Base-by-base conservation (phyloP, 2,113 vertebrate genomes). In the Numenius arquata region DNA sequence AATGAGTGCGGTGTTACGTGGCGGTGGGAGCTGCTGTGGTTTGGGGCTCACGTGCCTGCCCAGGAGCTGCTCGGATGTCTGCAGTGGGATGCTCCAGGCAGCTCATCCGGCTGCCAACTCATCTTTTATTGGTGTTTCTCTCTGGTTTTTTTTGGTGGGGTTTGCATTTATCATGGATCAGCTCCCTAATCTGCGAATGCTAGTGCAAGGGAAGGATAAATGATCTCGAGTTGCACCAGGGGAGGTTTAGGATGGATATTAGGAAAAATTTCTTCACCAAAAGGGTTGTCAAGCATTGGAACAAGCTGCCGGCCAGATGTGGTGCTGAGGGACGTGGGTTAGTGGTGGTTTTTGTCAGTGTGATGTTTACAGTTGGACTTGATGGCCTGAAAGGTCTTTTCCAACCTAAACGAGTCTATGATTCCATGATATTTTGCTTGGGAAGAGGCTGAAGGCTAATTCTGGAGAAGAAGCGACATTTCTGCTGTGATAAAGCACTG, bases 101-200 rank as follows among this genome's bases (percentile, higher is more conserved):
- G 80, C 67, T 38, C 36, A 27, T 62, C 1, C 8, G 59, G 71
- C 89, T 76, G 32, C 30, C n/a, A 26, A 58, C 32, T 55, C 20
- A 1, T 22, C 66, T 38, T 23, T 15, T 40, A 4, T 36, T 74
- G 43, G 8, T 2, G 18, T 47, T 85, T 73, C 62, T 40, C 52
- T 19, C 7, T 50, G 0, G 0, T 23, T 41, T 41, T 36, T 45
- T 41, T 73, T 40, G 23, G 25, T n/a, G 36, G 8, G 36, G 5
- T 62, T 88, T 74, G 71, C 15, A 4, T 40, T 74, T 26, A 23
- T 18, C 21, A 0, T 45, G n/a, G 34, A 17, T 36, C 38, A 29
- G 1, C 62, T 75, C 30, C 30, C 50, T 34, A 17, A 3, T 53
- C 34, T 2, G 8, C 0, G 3, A 22, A 23, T 6, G 34, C 41